These are phyloP conservation scores for Lerema accius DNA, from an alignment of 1,140 invertebrate species.

Conservation along the genomic window DNA sequence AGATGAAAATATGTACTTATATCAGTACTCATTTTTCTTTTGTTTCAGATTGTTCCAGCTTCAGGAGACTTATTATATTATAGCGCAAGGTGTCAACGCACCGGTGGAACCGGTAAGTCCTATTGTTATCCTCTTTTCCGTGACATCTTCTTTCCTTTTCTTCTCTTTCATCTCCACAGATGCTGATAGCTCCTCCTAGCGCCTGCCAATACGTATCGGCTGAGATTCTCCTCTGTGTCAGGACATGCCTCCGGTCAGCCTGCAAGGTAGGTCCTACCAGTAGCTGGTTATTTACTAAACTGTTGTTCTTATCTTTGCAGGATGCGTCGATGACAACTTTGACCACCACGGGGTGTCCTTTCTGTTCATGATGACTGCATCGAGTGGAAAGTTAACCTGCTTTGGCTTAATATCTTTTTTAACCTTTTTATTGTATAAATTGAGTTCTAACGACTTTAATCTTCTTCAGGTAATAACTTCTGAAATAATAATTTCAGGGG, in stretches of 20 bases:
- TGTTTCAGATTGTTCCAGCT: too few species aligned
- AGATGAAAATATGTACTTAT: too few species aligned
- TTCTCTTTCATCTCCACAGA: too few species aligned
- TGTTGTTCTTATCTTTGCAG: constrained; percentile 21
- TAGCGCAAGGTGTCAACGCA: too few species aligned
- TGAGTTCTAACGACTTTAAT: constrained; percentile 23
- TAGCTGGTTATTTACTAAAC: constrained; percentile 10
- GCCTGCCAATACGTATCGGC: constrained; percentile 28
- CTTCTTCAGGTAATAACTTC: constrained; percentile 25
- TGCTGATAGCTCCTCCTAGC: too few species aligned
- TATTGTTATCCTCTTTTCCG: too few species aligned
- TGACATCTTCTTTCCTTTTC: too few species aligned
- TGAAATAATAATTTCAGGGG: constrained; percentile 16
- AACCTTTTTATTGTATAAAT: constrained; percentile 1
- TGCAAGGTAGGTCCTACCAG: constrained; percentile 21
- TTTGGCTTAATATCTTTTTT: background rate
- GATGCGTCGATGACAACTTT: constrained; percentile 40
- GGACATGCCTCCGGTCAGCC: constrained; percentile 9
- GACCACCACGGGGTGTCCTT: constrained; percentile 35
- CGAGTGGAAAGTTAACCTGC: constrained; percentile 4
- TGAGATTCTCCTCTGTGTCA: constrained; percentile 21
- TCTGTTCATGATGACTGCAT: constrained; percentile 31
- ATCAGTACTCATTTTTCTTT: too few species aligned
- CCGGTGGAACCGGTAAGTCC: too few species aligned
- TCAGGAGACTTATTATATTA: too few species aligned